phyloP scores from a whole-genome alignment of 2,113 vertebrate species.

The Carettochelys insculpta region DNA sequence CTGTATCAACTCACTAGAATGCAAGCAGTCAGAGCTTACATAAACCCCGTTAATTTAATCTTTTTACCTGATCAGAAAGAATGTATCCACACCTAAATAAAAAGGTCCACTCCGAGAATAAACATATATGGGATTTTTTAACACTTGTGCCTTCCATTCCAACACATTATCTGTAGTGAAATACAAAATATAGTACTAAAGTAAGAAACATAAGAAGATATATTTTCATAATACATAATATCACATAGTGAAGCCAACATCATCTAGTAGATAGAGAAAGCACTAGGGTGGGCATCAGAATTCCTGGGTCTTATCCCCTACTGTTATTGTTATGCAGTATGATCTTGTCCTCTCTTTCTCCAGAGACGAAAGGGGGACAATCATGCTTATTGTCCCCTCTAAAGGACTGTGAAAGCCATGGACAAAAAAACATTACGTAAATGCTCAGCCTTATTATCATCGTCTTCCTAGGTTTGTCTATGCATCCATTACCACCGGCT shows the following conservation, averaged over 20 bases:
- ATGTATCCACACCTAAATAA: constrained; percentile 86
- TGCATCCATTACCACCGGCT: neutral
- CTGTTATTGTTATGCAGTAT: neutral
- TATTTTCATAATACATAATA: neutral
- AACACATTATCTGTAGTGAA: constrained; percentile 81
- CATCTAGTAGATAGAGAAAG: neutral
- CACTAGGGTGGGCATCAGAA: neutral
- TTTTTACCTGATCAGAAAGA: constrained; percentile 85
- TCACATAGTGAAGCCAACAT: neutral
- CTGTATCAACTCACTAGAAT: neutral
- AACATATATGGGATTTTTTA: constrained; percentile 79
- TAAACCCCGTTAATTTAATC: neutral
- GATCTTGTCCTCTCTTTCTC: neutral
- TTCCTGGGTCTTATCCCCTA: neutral
- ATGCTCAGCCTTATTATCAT: neutral
- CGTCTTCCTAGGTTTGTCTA: neutral
- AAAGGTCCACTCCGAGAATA: constrained; percentile 81
- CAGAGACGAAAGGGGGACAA: neutral
- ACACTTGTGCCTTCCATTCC: constrained; percentile 78
- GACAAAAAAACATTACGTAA: neutral
- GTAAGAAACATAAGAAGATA: neutral
- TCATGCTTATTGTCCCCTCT: neutral
- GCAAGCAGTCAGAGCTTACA: neutral
- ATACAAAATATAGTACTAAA: neutral
- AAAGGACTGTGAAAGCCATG: neutral